Evolutionary conservation across 2,888 invertebrate species (phyloP).

Genomic region (Rhyacophila evoluta): DNA sequence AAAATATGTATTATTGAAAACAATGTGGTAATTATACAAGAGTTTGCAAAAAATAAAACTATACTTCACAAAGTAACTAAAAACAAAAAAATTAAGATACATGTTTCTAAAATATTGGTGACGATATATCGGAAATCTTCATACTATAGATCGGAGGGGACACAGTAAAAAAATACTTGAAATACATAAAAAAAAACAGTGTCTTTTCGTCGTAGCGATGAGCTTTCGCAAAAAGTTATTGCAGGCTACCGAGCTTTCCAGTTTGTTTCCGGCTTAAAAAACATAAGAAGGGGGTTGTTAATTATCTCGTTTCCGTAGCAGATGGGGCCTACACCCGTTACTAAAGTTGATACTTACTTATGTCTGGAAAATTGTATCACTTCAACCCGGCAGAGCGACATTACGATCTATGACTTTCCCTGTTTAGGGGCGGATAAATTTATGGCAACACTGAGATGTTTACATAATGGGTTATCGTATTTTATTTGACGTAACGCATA

Average conservation of each 20-base stretch:
- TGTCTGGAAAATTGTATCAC: constrained; percentile 2
- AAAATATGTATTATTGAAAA: too few relatives aligned
- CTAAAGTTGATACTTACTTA: neutral
- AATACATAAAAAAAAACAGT: too few relatives aligned
- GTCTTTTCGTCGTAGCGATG: too few relatives aligned
- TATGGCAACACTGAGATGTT: neutral
- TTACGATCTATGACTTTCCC: neutral
- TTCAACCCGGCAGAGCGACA: neutral
- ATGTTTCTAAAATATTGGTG: too few relatives aligned
- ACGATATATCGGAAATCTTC: too few relatives aligned
- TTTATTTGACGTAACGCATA: neutral
- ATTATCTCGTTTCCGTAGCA: constrained; percentile 19
- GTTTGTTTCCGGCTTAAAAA: constrained; percentile 13
- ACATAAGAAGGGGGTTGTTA: constrained; percentile 18
- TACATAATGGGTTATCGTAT: neutral
- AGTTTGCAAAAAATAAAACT: too few relatives aligned
- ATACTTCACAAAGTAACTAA: too few relatives aligned
- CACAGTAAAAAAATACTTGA: too few relatives aligned
- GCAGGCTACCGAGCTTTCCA: neutral
- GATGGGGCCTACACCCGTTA: neutral
- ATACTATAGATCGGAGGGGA: too few relatives aligned
- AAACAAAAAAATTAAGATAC: too few relatives aligned
- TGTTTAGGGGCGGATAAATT: neutral
- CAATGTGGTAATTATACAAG: too few relatives aligned
- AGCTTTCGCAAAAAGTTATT: too few relatives aligned